Evolutionary conservation across 2,888 invertebrate species (phyloP).

Genomic region (Tipula unca): DNA sequence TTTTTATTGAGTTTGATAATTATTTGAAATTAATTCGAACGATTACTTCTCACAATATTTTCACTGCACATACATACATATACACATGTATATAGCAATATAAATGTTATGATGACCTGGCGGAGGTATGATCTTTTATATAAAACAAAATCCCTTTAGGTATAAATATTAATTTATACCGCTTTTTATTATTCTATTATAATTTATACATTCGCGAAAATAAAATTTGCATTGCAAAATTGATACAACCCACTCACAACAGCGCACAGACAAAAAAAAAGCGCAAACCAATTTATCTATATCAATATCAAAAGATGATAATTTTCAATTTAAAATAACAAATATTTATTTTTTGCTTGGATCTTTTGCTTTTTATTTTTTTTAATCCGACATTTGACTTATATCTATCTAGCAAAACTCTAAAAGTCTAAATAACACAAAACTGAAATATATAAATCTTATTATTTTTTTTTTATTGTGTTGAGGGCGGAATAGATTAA

Average conservation of each 20-base stretch:
- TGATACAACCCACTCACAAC: not conserved
- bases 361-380: not conserved
- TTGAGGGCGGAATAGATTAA: not conserved
- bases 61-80: not conserved
- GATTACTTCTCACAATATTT: not conserved
- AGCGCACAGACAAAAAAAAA: not conserved
- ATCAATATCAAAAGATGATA: constrained; percentile 9
- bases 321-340: constrained; percentile 14
- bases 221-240: not conserved
- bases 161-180: constrained; percentile 3
- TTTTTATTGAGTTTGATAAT: not conserved
- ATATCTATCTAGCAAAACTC: not conserved
- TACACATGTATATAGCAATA: not conserved
- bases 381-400: not conserved
- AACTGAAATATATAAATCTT: not conserved
- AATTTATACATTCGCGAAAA: not conserved
- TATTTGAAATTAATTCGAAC: not conserved
- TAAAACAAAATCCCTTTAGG: not conserved
- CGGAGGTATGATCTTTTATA: not conserved
- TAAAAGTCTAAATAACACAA: not conserved
- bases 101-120: not conserved
- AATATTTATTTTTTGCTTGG: not conserved
- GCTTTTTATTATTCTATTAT: not conserved
- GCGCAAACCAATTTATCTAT: not conserved
- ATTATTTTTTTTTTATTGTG: not conserved